Evolutionary conservation across 1,140 invertebrate species (phyloP).

Genomic region (Galendromus occidentalis): DNA sequence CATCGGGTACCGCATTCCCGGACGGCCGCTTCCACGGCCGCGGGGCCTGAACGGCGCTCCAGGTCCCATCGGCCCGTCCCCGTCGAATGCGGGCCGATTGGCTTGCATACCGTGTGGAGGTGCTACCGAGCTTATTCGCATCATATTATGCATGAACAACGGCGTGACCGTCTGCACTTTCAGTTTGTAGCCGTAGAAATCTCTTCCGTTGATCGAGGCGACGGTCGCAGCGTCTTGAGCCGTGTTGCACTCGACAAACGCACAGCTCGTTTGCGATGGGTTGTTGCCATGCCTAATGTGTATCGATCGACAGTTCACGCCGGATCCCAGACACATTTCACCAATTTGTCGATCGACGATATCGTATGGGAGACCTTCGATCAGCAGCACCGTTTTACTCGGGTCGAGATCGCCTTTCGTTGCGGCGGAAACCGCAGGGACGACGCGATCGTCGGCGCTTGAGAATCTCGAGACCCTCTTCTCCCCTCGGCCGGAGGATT

Average conservation of each 20-base stretch:
- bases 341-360: background rate
- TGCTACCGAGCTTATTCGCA: background rate
- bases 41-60: background rate
- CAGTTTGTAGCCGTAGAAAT: conserved; percentile 13
- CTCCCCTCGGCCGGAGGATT: background rate
- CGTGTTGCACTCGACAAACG: conserved; percentile 7
- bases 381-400: background rate
- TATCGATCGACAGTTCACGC: background rate
- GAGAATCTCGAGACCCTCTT: background rate
- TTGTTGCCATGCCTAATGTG: conserved; percentile 9
- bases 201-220: background rate
- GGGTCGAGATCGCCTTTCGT: background rate
- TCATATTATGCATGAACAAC: background rate
- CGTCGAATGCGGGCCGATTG: background rate
- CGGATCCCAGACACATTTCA: background rate
- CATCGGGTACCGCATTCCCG: conserved; percentile 23
- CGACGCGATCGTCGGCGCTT: background rate
- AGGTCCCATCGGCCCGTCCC: background rate
- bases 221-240: conserved; percentile 22
- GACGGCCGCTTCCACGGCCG: conserved; percentile 10
- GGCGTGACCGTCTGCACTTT: conserved; percentile 6
- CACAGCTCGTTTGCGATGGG: background rate
- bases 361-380: background rate
- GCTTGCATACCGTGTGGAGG: conserved; percentile 14
- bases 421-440: background rate